Base-by-base conservation (phyloP, 2,113 vertebrate genomes). In the Talpa occidentalis region DNA sequence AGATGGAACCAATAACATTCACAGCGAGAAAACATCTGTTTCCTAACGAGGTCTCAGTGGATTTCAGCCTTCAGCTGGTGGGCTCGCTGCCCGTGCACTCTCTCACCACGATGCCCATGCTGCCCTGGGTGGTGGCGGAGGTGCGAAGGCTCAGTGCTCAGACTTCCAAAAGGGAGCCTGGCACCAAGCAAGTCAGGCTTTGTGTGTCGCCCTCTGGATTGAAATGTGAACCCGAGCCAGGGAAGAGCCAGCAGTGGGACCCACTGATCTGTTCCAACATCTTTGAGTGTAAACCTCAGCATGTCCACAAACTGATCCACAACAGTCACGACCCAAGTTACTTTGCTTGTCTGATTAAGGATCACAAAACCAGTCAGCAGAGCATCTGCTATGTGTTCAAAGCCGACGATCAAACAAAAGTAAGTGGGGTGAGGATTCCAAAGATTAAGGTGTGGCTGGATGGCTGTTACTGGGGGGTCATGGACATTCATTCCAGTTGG, bases 101-200 rank as follows among this genome's bases (percentile, higher is more conserved):
- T 4, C 98, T 99, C 66, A 99, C 99, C 95, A 99, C 99, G 79
- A 99, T 99, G 99, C 97, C 99, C 76, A 99, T 99, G 99, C 98
- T 99, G 82, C 99, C 99, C 0, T 99, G 99, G 99, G 98, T 99
- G 69, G 99, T 99, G 97, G 99, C 99, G 0, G 99, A 99, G 98
- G 99, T 99, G 80, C 98, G 98, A 47, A 98, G 94, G 69, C 97
- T 98, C 42, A 98, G 97, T 69, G 82, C 2, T 4, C 97, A 95
- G 94, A 91, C 97, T 80, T 94, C 95, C 97, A 96, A 92, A 88
- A 98, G 96, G 82, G 95, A 91, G 1, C 85, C 85, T 5, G 70
- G 12, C 0, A 0, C 26, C 95, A 97, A 62, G 69, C 96, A 95
- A 37, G 98, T 99, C 80, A 97, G 98, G 44, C 98, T 99, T 4